Base-by-base conservation (phyloP, 2,797 vertebrate species). In the Trachops cirrhosus region DNA sequence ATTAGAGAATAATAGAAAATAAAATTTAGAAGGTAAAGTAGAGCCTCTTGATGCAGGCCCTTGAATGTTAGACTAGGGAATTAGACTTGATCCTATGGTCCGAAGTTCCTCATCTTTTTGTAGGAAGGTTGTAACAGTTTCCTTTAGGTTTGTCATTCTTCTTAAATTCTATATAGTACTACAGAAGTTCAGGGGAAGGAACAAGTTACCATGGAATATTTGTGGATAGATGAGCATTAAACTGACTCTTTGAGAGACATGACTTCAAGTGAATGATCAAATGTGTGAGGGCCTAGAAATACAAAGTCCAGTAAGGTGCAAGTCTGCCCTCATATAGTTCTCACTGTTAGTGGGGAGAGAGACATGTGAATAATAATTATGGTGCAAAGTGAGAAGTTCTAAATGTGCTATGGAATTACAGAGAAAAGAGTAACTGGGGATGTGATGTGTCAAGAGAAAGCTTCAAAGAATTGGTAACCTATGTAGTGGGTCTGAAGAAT, bases 1-100 rank as follows among this genome's bases (percentile, higher is more conserved):
- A 48, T 73, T 91, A 54, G 19, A 85, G 48, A 91, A 82, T 90
- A 93, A 82, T 75, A 82, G 44, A 87, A 89, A 94, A 73, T 92
- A 78, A 84, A 44, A 50, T 59, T 85, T 39, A 64, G 90, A 92
- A 91, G 26, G 8, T 89, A 7, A 85, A 77, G 16, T 83, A 71
- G 67, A 68, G 9, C 44, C 70, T 85, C 1, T 88, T 80, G 57
- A 46, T 80, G 50, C 78, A 96, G 57, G n/a, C 19, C 34, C 12
- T 71, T 67, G 26, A 57, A 62, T 90, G 34, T 59, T 21, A 88
- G 39, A 59, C 11, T 82, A n/a, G 8, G n/a, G 16, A 93, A 44
- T 89, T 89, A 44, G n/a, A 84, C 6, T 87, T 93, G 62, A 32
- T 82, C 41, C 32, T 75, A 3, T 54, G 29, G n/a, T 16, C 32